Evolutionary conservation across 2,113 vertebrate species (phyloP).

Genomic region (Solea solea): DNA sequence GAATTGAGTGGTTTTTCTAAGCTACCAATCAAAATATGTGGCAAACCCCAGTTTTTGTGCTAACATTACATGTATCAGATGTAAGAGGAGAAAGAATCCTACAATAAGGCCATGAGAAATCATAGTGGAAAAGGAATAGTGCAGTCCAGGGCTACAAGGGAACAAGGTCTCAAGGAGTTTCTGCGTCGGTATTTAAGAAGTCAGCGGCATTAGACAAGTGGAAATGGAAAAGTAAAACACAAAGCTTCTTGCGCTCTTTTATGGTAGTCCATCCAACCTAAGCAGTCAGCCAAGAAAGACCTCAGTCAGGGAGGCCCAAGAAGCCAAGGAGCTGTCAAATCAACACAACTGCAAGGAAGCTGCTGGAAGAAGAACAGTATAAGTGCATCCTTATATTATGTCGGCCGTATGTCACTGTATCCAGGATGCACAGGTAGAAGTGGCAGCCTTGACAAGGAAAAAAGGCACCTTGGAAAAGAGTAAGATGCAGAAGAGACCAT

Average conservation of each 20-base stretch:
- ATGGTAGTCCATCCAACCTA: slow-evolving; percentile 16
- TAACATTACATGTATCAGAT: slow-evolving; percentile 3
- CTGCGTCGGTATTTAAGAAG: background rate
- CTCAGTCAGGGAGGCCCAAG: slow-evolving; percentile 31
- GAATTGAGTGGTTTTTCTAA: slow-evolving; percentile 22
- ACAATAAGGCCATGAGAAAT: slow-evolving; percentile 11
- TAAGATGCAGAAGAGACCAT: slow-evolving; percentile 24
- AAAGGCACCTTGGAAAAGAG: slow-evolving; percentile 10
- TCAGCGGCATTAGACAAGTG: slow-evolving; percentile 16
- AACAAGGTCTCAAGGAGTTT: background rate
- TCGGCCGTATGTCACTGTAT: background rate
- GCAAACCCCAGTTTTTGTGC: slow-evolving; percentile 1
- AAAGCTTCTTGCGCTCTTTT: background rate
- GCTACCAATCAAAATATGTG: slow-evolving; percentile 7
- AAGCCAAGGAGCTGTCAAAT: slow-evolving; percentile 25
- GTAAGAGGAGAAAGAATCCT: background rate
- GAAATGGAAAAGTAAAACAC: slow-evolving; percentile 32
- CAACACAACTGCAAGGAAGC: slow-evolving; percentile 15
- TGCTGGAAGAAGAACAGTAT: slow-evolving; percentile 9
- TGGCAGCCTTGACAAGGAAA: background rate
- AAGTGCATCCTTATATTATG: slow-evolving; percentile 28
- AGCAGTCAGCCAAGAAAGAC: slow-evolving; percentile 34
- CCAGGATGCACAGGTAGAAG: slow-evolving; percentile 1
- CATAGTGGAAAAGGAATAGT: background rate
- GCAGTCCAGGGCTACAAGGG: background rate